A percentile compares a stretch with the other conserved stretches of the same genome.
Conservation (phyloP, 2,888 invertebrate species). For the Diploptera punctata region DNA sequence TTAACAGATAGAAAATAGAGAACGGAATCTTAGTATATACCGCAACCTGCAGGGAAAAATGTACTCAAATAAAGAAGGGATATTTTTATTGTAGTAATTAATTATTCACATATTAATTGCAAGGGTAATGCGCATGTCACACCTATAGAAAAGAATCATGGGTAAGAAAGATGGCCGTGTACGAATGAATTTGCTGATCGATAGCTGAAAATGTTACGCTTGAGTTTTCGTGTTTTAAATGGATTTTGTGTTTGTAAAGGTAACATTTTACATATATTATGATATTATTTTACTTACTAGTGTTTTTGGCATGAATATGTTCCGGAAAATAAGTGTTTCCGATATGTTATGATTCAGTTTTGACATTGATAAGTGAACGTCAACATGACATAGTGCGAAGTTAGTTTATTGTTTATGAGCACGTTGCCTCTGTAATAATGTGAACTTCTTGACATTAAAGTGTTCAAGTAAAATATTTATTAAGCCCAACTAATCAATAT, state of each 20-base stretch:
- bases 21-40: conserved; percentile 2
- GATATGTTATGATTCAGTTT: no score
- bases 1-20: neutral
- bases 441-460: no score
- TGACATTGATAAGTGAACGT: no score
- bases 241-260: neutral
- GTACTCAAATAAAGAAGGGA: conserved; percentile 40
- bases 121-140: conserved; percentile 39
- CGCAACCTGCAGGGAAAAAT: conserved; percentile 30
- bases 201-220: conserved; percentile 19
- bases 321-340: no score
- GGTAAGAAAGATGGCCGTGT: conserved; percentile 40
- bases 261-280: no score
- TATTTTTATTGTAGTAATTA: conserved; percentile 43
- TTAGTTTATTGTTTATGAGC: no score
- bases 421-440: no score
- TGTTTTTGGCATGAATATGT: no score
- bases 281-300: no score
- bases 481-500: no score
- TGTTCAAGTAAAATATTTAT: no score
- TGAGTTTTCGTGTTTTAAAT: conserved; percentile 9
- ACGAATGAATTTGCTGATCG: conserved; percentile 28
- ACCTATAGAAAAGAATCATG: conserved; percentile 37
- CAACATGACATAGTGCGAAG: no score
- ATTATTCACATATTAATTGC: conserved; percentile 43